These are phyloP conservation scores for Furcifer pardalis DNA, from an alignment of 2,797 vertebrate genomes.

Conservation along the genomic window DNA sequence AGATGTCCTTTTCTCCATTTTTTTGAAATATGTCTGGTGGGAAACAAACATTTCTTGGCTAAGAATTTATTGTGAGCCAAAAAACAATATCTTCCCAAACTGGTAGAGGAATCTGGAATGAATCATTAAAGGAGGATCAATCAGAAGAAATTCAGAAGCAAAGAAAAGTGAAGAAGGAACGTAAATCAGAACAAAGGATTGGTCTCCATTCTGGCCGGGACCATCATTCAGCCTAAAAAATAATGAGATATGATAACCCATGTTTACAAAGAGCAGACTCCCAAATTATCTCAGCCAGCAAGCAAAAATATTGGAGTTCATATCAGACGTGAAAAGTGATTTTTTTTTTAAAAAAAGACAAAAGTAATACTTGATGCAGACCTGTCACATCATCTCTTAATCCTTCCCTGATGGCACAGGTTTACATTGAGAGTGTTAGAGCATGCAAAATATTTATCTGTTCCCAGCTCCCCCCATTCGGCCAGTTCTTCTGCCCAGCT, in stretches of 20 bases:
- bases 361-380: background rate
- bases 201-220: background rate
- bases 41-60: constrained; percentile 3
- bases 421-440: background rate
- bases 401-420: too few relatives aligned
- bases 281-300: background rate
- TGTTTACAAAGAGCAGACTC: background rate
- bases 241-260: background rate
- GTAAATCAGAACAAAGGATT: constrained; percentile 1
- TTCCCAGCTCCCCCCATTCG: too few relatives aligned
- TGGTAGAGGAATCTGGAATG: background rate
- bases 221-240: constrained; percentile 12
- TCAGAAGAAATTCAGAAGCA: constrained; percentile 9
- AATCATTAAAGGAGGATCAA: background rate
- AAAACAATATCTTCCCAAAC: background rate
- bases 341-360: background rate
- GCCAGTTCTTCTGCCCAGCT: background rate
- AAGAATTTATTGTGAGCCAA: background rate
- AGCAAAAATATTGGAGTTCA: background rate
- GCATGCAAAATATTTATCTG: background rate
- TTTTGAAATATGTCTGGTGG: background rate
- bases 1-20: background rate
- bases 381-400: background rate
- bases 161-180: background rate
- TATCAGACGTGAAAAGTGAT: background rate